phyloP scores from a whole-genome alignment of 1,140 invertebrate species.

The Parasteatoda tepidariorum region DNA sequence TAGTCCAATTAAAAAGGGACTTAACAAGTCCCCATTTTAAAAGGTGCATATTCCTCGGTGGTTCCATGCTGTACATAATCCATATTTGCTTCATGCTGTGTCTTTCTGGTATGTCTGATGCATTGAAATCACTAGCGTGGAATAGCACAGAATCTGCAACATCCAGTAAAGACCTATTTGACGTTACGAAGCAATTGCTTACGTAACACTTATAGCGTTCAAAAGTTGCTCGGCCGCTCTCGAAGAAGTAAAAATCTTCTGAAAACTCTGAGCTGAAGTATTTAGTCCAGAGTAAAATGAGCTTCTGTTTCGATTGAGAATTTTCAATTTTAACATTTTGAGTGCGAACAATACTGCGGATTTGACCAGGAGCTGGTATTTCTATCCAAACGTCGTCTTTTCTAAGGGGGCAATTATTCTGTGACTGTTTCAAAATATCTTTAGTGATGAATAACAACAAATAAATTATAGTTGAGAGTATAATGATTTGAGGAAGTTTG shows the following conservation, averaged over 20 bases:
- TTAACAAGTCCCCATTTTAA: slow-evolving; percentile 28
- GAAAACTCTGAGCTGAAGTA: slow-evolving; percentile 32
- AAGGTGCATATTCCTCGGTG: slow-evolving; percentile 58
- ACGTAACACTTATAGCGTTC: slow-evolving; percentile 55
- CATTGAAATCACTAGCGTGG: slow-evolving; percentile 59
- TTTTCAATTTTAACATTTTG: background rate
- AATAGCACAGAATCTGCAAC: slow-evolving; percentile 63
- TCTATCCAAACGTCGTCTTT: background rate
- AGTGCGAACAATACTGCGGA: slow-evolving; percentile 9
- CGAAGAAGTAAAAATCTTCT: slow-evolving; percentile 48
- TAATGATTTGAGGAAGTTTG: background rate
- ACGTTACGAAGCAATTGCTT: slow-evolving; percentile 62
- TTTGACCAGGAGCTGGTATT: background rate
- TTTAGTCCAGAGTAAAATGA: slow-evolving; percentile 40
- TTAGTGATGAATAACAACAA: background rate
- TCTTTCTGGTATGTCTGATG: slow-evolving; percentile 37
- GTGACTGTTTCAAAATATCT: background rate
- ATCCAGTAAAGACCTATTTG: slow-evolving; percentile 55
- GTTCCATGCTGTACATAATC: slow-evolving; percentile 64
- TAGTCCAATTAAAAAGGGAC: slow-evolving; percentile 70
- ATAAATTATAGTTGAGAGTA: background rate
- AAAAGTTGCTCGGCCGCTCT: slow-evolving; percentile 24
- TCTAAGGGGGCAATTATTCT: background rate
- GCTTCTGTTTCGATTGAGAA: background rate
- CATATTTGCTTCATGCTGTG: slow-evolving; percentile 61